phyloP scores from a whole-genome alignment of 2,113 vertebrate species.

The Danionella cerebrum region DNA sequence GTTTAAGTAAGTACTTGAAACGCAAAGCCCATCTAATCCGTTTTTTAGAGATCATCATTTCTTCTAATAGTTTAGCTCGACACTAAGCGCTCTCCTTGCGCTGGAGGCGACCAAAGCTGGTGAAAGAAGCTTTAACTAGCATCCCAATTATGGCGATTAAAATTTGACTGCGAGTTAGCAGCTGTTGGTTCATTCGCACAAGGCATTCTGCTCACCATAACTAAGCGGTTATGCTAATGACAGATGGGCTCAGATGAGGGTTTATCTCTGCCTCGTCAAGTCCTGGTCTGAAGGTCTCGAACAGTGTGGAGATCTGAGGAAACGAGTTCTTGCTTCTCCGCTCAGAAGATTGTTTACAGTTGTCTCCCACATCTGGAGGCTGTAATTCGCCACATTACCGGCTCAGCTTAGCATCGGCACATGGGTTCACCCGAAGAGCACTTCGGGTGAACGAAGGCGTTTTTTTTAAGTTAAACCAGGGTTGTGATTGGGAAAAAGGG shows the following conservation, averaged over 20 bases:
- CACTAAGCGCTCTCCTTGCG: slow-evolving; percentile 10
- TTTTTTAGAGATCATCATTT: slow-evolving; percentile 24
- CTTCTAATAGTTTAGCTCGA: slow-evolving; percentile 21
- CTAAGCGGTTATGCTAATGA: slow-evolving; percentile 29
- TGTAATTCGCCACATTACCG: slow-evolving; percentile 21
- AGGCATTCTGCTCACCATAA: neutral
- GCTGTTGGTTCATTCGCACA: slow-evolving; percentile 11
- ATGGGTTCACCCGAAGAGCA: slow-evolving; percentile 26
- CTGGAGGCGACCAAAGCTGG: slow-evolving; percentile 14
- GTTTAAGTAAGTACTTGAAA: slow-evolving; percentile 40
- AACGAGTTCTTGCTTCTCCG: neutral
- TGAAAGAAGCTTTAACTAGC: slow-evolving; percentile 33
- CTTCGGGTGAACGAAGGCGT: too few relatives aligned
- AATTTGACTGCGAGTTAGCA: slow-evolving; percentile 38
- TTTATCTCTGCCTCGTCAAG: slow-evolving; percentile 3
- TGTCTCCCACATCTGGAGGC: slow-evolving; percentile 39
- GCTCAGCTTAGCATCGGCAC: neutral
- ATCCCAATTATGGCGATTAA: slow-evolving; percentile 39
- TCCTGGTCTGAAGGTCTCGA: neutral
- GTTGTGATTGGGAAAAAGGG: too few relatives aligned
- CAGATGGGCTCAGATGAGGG: neutral
- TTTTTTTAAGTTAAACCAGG: neutral
- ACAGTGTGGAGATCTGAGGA: slow-evolving; percentile 8
- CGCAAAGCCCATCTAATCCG: slow-evolving; percentile 45
- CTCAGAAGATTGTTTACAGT: slow-evolving; percentile 24